Base-by-base conservation (phyloP, 2,888 invertebrate genomes). In the Branchipolynoe longqiensis region DNA sequence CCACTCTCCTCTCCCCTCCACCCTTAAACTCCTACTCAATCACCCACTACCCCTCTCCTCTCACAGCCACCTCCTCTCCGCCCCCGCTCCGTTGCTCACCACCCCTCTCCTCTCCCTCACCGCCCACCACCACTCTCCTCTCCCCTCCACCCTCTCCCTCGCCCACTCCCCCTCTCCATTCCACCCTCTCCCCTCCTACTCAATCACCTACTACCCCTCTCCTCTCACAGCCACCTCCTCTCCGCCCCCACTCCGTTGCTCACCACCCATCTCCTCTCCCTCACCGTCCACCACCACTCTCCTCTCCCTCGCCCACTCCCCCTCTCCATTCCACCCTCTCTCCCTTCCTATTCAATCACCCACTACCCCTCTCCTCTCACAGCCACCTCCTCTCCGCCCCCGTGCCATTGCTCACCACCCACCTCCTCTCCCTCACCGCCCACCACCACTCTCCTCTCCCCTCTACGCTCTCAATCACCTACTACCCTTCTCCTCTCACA, bases 231-330 rank as follows among this genome's bases (percentile, higher is more conserved):
- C 48, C 18, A 48, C 48, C 18, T 12, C 48, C 18, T 48, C 48
- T 48, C 48, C 18, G 18, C 8, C 48, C 48, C 48, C 48, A 18
- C 48, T 48, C 48, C 18, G 18, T 12, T 48, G 48, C 48, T 12
- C 18, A 48, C 18, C 48, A 48, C 48, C 18, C 18, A 18, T 48
- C 48, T n/a, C n/a, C n/a, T n/a, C n/a, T n/a, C n/a, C n/a, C n/a
- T n/a, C n/a, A n/a, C n/a, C n/a, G n/a, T n/a, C n/a, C n/a, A n/a
- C 8, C 48, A 48, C 48, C 48, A 18, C 48, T 48, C 8, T 48
- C 8, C 8, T 62, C 62, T 62, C 62, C 8, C 62, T 62, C n/a
- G 8, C 62, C n/a, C 62, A 22, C 62, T 25, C 62, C 62, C n/a
- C 62, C 62, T 12, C 8, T 62, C 62, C 28, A 22, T 62, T 12